Base-by-base conservation (phyloP, 2,888 invertebrate genomes). In the Oconnorella tubifera region DNA sequence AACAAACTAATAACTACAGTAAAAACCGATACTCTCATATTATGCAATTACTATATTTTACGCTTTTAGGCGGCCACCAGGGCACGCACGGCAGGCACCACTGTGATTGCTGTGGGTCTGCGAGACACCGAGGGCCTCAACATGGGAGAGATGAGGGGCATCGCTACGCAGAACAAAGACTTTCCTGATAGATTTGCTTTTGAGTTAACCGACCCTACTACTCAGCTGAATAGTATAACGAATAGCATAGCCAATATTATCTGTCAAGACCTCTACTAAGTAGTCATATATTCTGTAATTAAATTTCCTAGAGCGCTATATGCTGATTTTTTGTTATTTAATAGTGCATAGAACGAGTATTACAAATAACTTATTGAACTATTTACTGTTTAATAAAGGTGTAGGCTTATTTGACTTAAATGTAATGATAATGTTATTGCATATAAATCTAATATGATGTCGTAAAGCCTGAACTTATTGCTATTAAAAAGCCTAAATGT, bases 21-120 rank as follows among this genome's bases (percentile, higher is more conserved):
- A 40, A 40, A 14, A 19, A 40, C 40, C 40, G 19, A 40, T 40
- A 14, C 10, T 10, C 40, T 19, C 19, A 40, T 19, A 40, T 14
- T 40, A 40, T 40, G 19, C 40, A 40, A 14, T 10, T 40, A 40
- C 40, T 40, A 40, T 19, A 40, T 40, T 10, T 40, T 14, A 10
- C 25, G 53, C 6, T 51, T 6, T 6, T 27, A 51, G 53, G 53
- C 53, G 14, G 53, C 53, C 14, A 4, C 6, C 6, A 10, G 53
- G 25, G 6, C 6, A 1, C 40, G 50, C 48, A 50, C 33, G 48
- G 33, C 58, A 1, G 77, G 75, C 14, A 74, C 74, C 19, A 72
- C 73, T 51, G 64, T 80, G 19, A 73, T 77, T 32, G 72, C 75
- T 14, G 71, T 79, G 1, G 77, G 76, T 1, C 56, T 68, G 6